These are phyloP conservation scores for Antechinus stuartii DNA, from an alignment of 2,113 vertebrate species.

Conservation along the genomic window DNA sequence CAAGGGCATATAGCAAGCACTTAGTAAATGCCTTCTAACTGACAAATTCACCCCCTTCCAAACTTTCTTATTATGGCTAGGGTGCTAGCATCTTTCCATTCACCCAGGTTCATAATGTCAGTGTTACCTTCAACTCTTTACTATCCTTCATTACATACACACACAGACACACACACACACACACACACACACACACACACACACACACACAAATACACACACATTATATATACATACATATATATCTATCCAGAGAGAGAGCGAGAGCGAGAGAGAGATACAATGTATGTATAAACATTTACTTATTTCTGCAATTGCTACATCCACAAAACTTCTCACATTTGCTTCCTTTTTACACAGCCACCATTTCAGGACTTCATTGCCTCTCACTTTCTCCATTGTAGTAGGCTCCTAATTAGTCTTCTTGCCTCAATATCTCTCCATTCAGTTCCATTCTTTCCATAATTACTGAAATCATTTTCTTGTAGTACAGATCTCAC, in stretches of 20 bases:
- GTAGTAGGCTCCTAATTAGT: neutral
- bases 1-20: neutral
- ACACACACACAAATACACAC: too few species aligned
- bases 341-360: neutral
- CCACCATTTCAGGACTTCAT: neutral
- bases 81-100: neutral
- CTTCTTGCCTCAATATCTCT: neutral
- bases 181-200: too few species aligned
- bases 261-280: too few species aligned
- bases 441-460: neutral
- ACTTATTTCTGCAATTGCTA: neutral
- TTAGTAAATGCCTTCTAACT: neutral
- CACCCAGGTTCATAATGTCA: neutral
- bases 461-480: neutral
- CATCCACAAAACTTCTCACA: neutral
- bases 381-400: neutral
- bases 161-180: too few species aligned
- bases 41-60: neutral
- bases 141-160: too few species aligned
- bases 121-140: too few species aligned
- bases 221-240: too few species aligned
- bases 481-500: neutral
- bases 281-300: neutral
- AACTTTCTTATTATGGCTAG: neutral
- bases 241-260: too few species aligned